A percentile compares a stretch with the other conserved stretches of the same genome.
These are phyloP conservation scores for Geodia barretti DNA, from an alignment of 37 sponge, comb jelly and placozoan genomes.

Conservation along the genomic window DNA sequence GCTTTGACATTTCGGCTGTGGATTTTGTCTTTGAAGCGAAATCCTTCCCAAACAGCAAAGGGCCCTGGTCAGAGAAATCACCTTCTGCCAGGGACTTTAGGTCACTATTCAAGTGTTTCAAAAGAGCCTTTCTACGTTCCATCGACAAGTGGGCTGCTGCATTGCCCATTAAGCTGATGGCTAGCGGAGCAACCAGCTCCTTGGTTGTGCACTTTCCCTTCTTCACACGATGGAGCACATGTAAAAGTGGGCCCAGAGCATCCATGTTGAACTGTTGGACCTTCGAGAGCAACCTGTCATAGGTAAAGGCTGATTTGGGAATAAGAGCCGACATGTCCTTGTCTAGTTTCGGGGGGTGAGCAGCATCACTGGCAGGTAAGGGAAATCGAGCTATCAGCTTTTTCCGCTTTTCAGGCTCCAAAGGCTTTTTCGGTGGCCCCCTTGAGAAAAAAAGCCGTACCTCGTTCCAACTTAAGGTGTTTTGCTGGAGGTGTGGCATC, in stretches of 20 bases:
- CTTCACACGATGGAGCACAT: background rate
- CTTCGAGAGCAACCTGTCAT: conserved; percentile 22
- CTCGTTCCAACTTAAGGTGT: background rate
- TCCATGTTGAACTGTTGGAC: conserved; percentile 20
- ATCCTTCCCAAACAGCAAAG: conserved; percentile 25
- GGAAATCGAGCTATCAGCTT: background rate
- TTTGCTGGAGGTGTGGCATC: background rate
- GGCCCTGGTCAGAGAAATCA: conserved; percentile 18
- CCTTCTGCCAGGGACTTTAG: conserved; percentile 18
- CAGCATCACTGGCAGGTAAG: conserved; percentile 21
- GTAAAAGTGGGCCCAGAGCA: conserved; percentile 12
- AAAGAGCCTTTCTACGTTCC: conserved; percentile 20
- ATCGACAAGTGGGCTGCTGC: conserved; percentile 29
- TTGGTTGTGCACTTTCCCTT: background rate
- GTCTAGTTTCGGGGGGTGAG: conserved; percentile 27
- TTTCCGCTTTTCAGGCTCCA: conserved; percentile 23
- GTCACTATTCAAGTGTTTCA: conserved; percentile 25
- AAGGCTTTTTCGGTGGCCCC: background rate
- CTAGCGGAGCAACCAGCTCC: background rate
- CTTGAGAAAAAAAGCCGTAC: background rate
- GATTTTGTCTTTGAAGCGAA: conserved; percentile 13
- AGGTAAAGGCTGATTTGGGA: conserved; percentile 23
- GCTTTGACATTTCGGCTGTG: conserved; percentile 13
- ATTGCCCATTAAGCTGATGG: conserved; percentile 1
- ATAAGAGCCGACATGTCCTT: background rate